phyloP scores from a whole-genome alignment of 2,888 invertebrate genomes.

The Punctoribates punctum region DNA sequence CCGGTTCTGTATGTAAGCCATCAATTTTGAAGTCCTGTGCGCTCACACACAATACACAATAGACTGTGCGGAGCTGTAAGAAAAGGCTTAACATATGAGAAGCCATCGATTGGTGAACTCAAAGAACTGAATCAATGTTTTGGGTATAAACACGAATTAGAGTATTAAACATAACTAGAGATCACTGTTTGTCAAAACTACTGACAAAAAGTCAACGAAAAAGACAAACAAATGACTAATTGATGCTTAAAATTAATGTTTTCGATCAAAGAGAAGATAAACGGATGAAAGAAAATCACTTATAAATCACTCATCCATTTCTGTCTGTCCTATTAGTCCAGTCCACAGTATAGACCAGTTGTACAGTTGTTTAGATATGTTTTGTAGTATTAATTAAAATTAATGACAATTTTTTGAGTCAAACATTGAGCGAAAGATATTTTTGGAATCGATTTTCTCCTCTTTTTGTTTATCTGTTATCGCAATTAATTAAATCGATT shows the following conservation, averaged over 20 bases:
- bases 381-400: background rate
- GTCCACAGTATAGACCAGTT: no score
- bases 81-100: background rate
- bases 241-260: background rate
- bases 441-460: no score
- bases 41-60: background rate
- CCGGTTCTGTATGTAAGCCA: background rate
- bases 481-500: no score
- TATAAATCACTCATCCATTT: no score
- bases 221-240: background rate
- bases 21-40: background rate
- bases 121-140: background rate
- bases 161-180: no score
- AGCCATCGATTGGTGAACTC: background rate
- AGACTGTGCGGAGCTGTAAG: background rate
- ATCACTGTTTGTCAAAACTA: background rate
- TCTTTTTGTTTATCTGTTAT: no score
- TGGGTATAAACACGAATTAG: background rate
- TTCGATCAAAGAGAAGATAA: no score
- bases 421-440: background rate
- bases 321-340: no score
- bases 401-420: background rate
- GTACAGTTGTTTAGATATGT: background rate
- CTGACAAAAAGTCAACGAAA: background rate
- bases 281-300: no score